Conservation (phyloP, 2,888 invertebrate genomes). For the Phrixothrix hirtus region DNA sequence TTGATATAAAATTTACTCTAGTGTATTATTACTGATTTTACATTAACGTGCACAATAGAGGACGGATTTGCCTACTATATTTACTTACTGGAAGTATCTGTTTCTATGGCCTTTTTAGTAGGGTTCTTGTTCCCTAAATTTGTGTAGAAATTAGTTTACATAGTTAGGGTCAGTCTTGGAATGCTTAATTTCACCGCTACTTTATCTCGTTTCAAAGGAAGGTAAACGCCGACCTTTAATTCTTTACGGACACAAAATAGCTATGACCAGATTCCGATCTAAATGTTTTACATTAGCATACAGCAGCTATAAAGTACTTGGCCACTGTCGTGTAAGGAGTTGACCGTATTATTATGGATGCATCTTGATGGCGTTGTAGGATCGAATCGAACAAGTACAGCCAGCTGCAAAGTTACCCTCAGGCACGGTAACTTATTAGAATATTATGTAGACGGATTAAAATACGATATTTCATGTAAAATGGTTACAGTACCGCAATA, state of each 20-base stretch:
- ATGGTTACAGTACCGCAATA: constrained; percentile 29
- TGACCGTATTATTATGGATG: constrained; percentile 44
- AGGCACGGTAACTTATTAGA: constrained; percentile 46
- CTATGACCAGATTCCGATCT: constrained; percentile 56
- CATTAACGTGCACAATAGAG: no score
- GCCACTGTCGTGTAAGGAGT: constrained; percentile 42
- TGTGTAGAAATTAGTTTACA: constrained; percentile 39
- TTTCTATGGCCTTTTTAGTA: no score
- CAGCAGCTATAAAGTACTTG: constrained; percentile 49
- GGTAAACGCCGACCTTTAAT: constrained; percentile 4
- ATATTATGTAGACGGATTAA: constrained; percentile 49
- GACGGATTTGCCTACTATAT: no score
- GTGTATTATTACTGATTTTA: no score
- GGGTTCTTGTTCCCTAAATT: not conserved
- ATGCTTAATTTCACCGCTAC: constrained; percentile 25
- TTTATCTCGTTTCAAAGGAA: constrained; percentile 5
- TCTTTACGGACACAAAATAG: constrained; percentile 44
- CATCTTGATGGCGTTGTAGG: constrained; percentile 45
- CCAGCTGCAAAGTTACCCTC: constrained; percentile 41
- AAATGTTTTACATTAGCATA: constrained; percentile 57
- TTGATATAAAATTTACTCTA: no score
- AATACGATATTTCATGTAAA: constrained; percentile 44
- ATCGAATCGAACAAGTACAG: constrained; percentile 28
- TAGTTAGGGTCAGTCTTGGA: constrained; percentile 32
- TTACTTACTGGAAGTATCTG: constrained; percentile 14